These are phyloP conservation scores for Allenopithecus nigroviridis DNA, from an alignment of 2,797 vertebrate genomes.

Conservation along the genomic window DNA sequence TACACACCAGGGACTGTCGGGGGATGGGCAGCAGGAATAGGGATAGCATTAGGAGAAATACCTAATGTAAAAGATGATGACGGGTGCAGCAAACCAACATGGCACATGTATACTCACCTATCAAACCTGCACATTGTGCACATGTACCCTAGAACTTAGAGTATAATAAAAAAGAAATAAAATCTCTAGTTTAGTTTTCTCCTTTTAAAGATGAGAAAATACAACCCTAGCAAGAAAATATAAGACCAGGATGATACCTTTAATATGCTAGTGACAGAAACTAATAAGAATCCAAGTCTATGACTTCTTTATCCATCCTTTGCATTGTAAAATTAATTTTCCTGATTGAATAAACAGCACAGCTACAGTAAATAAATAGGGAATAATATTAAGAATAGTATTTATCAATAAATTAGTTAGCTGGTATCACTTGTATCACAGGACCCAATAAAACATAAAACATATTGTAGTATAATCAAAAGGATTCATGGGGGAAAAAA, in stretches of 20 bases:
- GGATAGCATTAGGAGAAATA: no score
- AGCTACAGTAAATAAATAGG: neutral
- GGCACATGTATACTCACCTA: no score
- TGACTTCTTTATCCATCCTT: neutral
- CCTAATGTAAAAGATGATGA: no score
- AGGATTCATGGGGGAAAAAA: neutral
- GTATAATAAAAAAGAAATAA: no score
- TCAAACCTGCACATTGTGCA: no score
- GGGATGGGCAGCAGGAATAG: no score
- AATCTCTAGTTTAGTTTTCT: neutral
- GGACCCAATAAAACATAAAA: conserved; percentile 11
- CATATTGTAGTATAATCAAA: neutral
- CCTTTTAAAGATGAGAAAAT: neutral
- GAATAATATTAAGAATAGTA: neutral
- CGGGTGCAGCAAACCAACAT: no score
- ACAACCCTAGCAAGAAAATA: neutral
- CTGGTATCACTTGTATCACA: neutral
- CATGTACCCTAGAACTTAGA: no score
- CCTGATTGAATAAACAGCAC: neutral
- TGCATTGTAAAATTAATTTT: conserved; percentile 8
- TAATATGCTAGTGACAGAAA: neutral
- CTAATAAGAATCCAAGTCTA: neutral
- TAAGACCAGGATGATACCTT: neutral
- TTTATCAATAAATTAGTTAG: neutral
- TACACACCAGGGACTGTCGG: no score